Evolutionary conservation across 1,140 invertebrate species (phyloP).

Genomic region (Copidosoma floridanum): DNA sequence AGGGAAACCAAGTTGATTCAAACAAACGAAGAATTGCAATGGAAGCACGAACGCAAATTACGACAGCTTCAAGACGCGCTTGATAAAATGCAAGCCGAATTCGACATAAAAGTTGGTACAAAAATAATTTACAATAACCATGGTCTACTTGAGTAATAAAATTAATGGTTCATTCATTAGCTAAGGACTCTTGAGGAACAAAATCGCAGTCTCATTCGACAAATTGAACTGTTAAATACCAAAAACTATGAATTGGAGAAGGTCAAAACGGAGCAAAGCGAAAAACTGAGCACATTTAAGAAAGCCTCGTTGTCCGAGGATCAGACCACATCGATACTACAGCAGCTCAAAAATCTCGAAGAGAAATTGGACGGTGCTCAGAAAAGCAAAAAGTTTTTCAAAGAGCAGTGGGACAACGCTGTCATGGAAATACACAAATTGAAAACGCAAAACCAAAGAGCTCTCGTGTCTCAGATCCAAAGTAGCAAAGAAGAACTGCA

Average conservation of each 20-base stretch:
- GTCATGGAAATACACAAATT: constrained; percentile 58
- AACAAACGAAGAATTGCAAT: constrained; percentile 49
- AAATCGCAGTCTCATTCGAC: constrained; percentile 41
- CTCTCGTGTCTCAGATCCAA: constrained; percentile 52
- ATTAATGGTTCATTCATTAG: constrained; percentile 32
- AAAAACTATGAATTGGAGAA: constrained; percentile 52
- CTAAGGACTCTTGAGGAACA: constrained; percentile 41
- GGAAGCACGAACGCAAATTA: constrained; percentile 48
- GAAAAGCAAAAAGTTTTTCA: constrained; percentile 61
- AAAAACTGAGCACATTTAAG: constrained; percentile 47
- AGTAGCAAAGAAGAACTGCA: constrained; percentile 53
- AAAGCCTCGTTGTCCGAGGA: constrained; percentile 51
- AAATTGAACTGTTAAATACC: constrained; percentile 42
- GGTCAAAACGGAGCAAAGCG: constrained; percentile 43
- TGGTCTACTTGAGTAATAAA: too few relatives aligned
- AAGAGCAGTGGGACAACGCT: constrained; percentile 61
- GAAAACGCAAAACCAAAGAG: constrained; percentile 52
- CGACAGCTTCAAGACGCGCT: constrained; percentile 44
- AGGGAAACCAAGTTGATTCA: constrained; percentile 49
- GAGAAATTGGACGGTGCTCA: constrained; percentile 58
- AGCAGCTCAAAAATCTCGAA: constrained; percentile 56
- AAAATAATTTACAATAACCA: neutral
- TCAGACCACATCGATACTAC: constrained; percentile 52
- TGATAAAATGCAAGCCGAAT: constrained; percentile 47
- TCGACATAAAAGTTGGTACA: constrained; percentile 39